These are phyloP conservation scores for Emydoidea blandingii DNA, from an alignment of 2,797 vertebrate species.

Conservation along the genomic window DNA sequence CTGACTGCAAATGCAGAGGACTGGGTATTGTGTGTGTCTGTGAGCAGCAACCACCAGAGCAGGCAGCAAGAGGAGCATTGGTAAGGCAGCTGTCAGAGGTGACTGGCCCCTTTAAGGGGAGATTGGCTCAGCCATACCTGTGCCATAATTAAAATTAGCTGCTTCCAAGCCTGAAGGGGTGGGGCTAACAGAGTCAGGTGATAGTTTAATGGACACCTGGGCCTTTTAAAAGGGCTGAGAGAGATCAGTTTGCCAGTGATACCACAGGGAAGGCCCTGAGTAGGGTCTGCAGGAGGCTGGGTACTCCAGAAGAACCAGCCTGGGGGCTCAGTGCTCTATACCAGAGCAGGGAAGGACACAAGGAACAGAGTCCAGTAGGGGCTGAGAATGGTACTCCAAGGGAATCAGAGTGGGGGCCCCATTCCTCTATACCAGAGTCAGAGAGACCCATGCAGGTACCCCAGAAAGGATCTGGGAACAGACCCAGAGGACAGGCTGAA, in stretches of 20 bases:
- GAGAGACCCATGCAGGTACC: background rate
- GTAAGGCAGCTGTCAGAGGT: background rate
- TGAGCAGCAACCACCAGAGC: background rate
- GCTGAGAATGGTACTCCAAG: background rate
- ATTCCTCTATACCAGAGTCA: background rate
- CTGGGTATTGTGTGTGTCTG: conserved; percentile 14
- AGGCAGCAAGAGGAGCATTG: background rate
- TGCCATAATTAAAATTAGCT: background rate
- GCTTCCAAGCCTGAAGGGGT: background rate
- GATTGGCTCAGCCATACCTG: background rate
- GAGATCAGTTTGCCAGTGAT: background rate
- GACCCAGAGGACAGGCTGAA: background rate
- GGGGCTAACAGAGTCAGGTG: background rate
- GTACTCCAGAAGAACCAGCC: background rate
- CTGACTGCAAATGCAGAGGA: conserved; percentile 26
- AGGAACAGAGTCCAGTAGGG: background rate
- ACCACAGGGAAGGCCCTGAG: background rate
- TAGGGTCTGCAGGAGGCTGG: background rate
- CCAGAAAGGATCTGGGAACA: background rate
- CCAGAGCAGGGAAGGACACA: background rate
- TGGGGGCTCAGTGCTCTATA: background rate
- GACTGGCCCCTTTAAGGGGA: background rate
- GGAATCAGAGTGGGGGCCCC: background rate
- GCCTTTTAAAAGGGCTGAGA: background rate
- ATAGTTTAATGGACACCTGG: background rate